These are phyloP conservation scores for Pandemis heparana DNA, from an alignment of 2,888 invertebrate genomes.

Conservation along the genomic window DNA sequence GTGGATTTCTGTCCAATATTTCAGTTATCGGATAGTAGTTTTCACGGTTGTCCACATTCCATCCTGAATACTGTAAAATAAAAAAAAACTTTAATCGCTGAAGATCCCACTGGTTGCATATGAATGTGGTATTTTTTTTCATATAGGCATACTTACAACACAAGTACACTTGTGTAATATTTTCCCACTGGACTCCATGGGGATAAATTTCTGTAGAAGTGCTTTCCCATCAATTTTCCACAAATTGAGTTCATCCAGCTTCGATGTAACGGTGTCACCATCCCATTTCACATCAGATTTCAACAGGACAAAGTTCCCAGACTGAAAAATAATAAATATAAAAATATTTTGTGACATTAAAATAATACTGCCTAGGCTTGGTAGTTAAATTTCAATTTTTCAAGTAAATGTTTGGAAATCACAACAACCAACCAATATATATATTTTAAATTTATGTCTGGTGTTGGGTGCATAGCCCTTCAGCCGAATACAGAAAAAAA, in stretches of 20 bases:
- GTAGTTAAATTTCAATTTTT: neutral
- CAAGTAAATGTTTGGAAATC: neutral
- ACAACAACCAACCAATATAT: too few relatives aligned
- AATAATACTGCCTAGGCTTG: neutral
- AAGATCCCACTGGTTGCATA: neutral
- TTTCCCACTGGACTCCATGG: constrained; percentile 86
- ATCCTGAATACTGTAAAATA: constrained; percentile 85
- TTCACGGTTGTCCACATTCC: constrained; percentile 86
- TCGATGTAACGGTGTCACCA: constrained; percentile 83
- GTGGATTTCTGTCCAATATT: constrained; percentile 82
- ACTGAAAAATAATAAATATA: constrained; percentile 69
- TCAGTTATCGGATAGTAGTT: constrained; percentile 86
- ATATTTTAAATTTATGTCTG: too few relatives aligned
- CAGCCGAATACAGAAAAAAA: too few relatives aligned
- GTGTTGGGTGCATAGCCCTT: too few relatives aligned
- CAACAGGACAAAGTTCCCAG: constrained; percentile 88
- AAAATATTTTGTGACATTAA: neutral
- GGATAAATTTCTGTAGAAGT: constrained; percentile 88
- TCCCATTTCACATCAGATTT: constrained; percentile 87
- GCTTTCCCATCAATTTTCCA: constrained; percentile 90
- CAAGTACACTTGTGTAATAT: constrained; percentile 87
- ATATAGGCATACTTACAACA: constrained; percentile 76
- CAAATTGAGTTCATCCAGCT: constrained; percentile 86
- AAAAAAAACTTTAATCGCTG: constrained; percentile 1
- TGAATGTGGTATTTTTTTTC: neutral